phyloP scores from a whole-genome alignment of 2,113 vertebrate genomes.

The Prolemur simus region DNA sequence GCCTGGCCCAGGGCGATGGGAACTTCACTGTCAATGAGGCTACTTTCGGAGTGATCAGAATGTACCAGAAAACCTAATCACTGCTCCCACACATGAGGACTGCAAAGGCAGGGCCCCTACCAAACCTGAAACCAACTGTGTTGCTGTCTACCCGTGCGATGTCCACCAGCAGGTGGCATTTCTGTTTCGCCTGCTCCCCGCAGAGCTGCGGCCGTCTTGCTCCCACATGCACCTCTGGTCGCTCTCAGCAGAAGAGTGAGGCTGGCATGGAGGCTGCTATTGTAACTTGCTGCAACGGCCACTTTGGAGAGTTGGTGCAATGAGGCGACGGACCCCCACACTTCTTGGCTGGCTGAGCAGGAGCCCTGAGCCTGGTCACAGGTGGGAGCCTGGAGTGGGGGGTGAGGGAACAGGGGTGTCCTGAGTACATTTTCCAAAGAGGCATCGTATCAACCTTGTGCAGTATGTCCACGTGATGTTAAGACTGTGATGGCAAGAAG shows the following conservation, averaged over 20 bases:
- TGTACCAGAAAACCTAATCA: fast-evolving
- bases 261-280: background rate
- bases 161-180: conserved; percentile 45
- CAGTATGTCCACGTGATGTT: fast-evolving
- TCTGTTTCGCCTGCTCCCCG: fast-evolving
- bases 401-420: no score
- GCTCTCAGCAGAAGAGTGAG: fast-evolving
- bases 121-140: fast-evolving
- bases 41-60: background rate
- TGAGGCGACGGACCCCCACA: background rate
- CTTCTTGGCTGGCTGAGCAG: background rate
- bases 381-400: fast-evolving
- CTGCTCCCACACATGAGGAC: fast-evolving
- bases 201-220: background rate
- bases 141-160: fast-evolving
- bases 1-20: no score
- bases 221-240: fast-evolving
- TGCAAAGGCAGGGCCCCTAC: background rate
- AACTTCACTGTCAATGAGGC: fast-evolving
- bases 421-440: background rate
- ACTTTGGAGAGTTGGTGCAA: background rate
- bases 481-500: background rate
- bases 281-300: background rate
- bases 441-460: background rate
- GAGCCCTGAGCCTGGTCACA: background rate